Evolutionary conservation across 2,888 invertebrate species (phyloP).

Genomic region (Drosophila paranaensis): DNA sequence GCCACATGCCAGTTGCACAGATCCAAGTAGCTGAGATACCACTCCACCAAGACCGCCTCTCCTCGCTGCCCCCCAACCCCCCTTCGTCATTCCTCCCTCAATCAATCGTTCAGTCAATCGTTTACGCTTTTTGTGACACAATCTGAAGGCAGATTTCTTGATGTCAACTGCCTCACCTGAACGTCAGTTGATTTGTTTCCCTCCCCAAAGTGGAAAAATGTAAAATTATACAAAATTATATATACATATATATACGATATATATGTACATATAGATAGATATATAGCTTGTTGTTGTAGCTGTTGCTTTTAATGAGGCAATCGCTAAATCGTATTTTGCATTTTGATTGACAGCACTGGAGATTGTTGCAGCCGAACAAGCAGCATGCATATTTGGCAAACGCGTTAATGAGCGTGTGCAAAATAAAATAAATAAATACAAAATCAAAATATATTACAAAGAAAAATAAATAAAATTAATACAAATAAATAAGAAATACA

Average conservation of each 20-base stretch:
- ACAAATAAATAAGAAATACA: not conserved
- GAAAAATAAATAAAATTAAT: not conserved
- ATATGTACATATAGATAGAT: not conserved
- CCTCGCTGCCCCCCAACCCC: not conserved
- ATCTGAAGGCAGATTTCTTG: slow-evolving; percentile 45
- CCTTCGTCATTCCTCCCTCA: not conserved
- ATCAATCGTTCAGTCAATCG: slow-evolving; percentile 14
- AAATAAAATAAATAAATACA: not conserved
- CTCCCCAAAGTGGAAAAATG: slow-evolving; percentile 59
- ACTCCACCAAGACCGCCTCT: not conserved
- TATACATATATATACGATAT: not conserved
- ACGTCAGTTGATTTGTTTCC: slow-evolving; percentile 28
- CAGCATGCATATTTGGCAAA: slow-evolving; percentile 67
- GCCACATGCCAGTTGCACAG: slow-evolving; percentile 52
- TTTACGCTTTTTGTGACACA: slow-evolving; percentile 50
- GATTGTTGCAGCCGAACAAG: slow-evolving; percentile 67
- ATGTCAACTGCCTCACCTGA: slow-evolving; percentile 34
- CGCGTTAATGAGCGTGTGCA: slow-evolving; percentile 54
- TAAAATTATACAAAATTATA: slow-evolving; percentile 60
- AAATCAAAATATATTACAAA: not conserved
- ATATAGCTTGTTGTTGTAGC: not conserved
- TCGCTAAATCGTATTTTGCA: slow-evolving; percentile 64
- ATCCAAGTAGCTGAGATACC: slow-evolving; percentile 48
- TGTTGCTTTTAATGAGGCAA: slow-evolving; percentile 71
- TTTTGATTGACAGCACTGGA: slow-evolving; percentile 76